Evolutionary conservation across 2,797 vertebrate genomes (phyloP).

Genomic region (Leptodactylus fallax): DNA sequence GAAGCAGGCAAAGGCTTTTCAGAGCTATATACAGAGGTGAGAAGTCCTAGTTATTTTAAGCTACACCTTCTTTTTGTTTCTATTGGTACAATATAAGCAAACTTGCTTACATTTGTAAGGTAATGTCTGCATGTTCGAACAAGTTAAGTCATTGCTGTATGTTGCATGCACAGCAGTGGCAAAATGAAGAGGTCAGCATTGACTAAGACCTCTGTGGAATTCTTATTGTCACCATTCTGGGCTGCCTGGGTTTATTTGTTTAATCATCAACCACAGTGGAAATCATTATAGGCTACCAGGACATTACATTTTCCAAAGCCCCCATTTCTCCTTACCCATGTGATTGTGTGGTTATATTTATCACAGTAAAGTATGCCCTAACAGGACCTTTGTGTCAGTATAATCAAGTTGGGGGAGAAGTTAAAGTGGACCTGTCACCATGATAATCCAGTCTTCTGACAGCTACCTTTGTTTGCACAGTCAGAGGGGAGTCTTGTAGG

Average conservation of each 20-base stretch:
- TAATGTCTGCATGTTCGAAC: background rate
- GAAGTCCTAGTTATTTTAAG: slow-evolving; percentile 15
- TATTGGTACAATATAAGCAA: background rate
- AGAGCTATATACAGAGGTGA: background rate
- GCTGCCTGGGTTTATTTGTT: background rate
- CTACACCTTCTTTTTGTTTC: background rate
- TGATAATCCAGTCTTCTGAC: too few relatives aligned
- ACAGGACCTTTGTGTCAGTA: too few relatives aligned
- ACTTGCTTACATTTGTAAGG: background rate
- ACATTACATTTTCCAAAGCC: background rate
- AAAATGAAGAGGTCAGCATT: slow-evolving; percentile 23
- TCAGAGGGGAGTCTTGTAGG: too few relatives aligned
- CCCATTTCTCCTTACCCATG: background rate
- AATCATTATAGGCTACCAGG: background rate
- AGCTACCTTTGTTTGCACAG: too few relatives aligned
- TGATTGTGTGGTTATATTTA: too few relatives aligned
- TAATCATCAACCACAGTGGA: background rate
- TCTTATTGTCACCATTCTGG: background rate
- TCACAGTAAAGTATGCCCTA: background rate
- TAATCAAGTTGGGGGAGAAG: too few relatives aligned
- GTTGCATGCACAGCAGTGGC: background rate
- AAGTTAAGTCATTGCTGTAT: background rate
- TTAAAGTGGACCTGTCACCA: too few relatives aligned
- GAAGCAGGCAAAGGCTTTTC: background rate
- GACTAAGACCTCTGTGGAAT: slow-evolving; percentile 3